These are phyloP conservation scores for Achlya flavicornis DNA, from an alignment of 2,888 invertebrate genomes.

Conservation along the genomic window DNA sequence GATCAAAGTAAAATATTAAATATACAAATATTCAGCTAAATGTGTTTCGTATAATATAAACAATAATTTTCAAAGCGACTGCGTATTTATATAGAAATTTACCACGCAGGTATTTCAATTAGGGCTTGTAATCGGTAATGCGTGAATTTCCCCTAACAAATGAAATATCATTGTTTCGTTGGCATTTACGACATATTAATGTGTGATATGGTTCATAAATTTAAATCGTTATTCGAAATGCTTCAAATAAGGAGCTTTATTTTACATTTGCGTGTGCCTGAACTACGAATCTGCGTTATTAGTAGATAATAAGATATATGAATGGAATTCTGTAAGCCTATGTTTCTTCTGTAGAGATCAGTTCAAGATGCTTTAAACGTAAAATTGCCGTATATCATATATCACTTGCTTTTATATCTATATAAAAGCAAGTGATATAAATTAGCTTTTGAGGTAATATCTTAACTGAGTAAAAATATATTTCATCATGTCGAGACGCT, in stretches of 20 bases:
- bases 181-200: conserved; percentile 14
- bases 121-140: conserved; percentile 30
- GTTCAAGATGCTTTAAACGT: too few species aligned
- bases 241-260: conserved; percentile 6
- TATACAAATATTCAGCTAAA: background rate
- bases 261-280: background rate
- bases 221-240: conserved; percentile 2
- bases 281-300: background rate
- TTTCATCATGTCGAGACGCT: too few species aligned
- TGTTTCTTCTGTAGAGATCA: background rate
- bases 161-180: conserved; percentile 14
- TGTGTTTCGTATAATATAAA: background rate
- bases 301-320: background rate
- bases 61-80: background rate
- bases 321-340: background rate
- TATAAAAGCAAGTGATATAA: too few species aligned
- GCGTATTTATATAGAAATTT: background rate
- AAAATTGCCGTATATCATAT: too few species aligned
- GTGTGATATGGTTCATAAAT: conserved; percentile 6
- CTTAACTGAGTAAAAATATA: too few species aligned
- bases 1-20: background rate
- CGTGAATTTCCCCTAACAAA: conserved; percentile 28
- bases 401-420: too few species aligned
- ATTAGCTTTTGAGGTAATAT: too few species aligned
- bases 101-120: conserved; percentile 28